A percentile compares a stretch with the other conserved stretches of the same genome.
phyloP scores from a whole-genome alignment of 2,797 vertebrate species.

The Loriculus beryllinus region DNA sequence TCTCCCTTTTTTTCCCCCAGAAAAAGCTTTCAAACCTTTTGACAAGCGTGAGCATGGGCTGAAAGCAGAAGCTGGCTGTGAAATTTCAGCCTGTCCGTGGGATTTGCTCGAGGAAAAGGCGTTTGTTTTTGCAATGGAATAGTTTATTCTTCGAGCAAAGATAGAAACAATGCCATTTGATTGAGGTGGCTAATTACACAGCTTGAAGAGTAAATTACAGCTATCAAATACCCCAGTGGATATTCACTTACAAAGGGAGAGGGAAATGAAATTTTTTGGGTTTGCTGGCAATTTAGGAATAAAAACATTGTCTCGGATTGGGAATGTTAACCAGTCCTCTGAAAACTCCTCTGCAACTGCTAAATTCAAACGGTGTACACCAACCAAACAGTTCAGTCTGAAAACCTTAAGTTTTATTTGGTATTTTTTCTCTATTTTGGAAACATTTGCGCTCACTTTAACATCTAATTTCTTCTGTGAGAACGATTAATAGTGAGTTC shows the following conservation, averaged over 20 bases:
- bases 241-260: slow-evolving; percentile 33
- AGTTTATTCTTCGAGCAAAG: slow-evolving; percentile 30
- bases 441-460: background rate
- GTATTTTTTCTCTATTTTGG: background rate
- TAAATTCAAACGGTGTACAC: background rate
- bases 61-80: background rate
- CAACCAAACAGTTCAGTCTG: background rate
- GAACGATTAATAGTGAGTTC: background rate
- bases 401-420: background rate
- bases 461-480: background rate
- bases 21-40: background rate
- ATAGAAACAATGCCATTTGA: slow-evolving; percentile 25
- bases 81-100: background rate
- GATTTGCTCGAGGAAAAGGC: slow-evolving; percentile 6
- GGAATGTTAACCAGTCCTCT: background rate
- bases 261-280: slow-evolving; percentile 37
- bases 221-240: slow-evolving; percentile 53
- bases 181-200: slow-evolving; percentile 63
- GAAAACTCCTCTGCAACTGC: background rate
- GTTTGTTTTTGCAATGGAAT: background rate
- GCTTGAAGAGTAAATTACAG: slow-evolving; percentile 59
- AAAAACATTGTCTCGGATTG: slow-evolving; percentile 44
- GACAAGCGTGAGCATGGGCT: accelerated
- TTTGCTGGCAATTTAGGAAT: slow-evolving; percentile 56
- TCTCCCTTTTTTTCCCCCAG: background rate